Percentiles rank a stretch among this genome's conserved stretches.
phyloP scores from a whole-genome alignment of 2,797 vertebrate genomes.

The Cuniculus paca region DNA sequence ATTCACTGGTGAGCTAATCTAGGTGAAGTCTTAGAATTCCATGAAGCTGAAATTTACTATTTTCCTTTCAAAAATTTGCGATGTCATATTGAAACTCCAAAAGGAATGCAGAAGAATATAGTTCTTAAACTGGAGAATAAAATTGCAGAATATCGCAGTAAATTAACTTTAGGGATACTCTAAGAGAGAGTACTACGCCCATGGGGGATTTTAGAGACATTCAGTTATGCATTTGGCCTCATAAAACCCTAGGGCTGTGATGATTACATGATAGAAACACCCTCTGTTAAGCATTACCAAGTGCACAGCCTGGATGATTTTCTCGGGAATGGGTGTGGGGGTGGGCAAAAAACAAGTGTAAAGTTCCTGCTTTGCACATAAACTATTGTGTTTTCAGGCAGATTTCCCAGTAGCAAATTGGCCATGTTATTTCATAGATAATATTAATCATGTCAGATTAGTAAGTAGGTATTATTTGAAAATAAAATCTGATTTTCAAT shows the following conservation, averaged over 20 bases:
- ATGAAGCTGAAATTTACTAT: constrained; percentile 77
- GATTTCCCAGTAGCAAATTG: constrained; percentile 44
- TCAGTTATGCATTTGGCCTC: constrained; percentile 85
- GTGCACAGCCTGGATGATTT: constrained; percentile 73
- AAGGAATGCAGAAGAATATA: constrained; percentile 82
- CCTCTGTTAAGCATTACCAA: constrained; percentile 83
- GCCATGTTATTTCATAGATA: constrained; percentile 32
- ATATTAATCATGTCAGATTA: constrained; percentile 20
- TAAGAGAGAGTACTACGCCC: constrained; percentile 78
- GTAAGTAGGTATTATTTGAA: not conserved
- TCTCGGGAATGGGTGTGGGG: constrained; percentile 57
- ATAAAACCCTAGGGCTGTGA: constrained; percentile 82
- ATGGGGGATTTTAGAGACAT: constrained; percentile 83
- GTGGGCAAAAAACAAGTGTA: constrained; percentile 68
- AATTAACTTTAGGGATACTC: constrained; percentile 81
- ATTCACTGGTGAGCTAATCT: constrained; percentile 77
- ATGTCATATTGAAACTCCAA: constrained; percentile 82
- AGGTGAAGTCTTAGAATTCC: constrained; percentile 79
- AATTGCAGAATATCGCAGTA: constrained; percentile 78
- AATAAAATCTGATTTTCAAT: constrained; percentile 26
- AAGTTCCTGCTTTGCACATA: constrained; percentile 60
- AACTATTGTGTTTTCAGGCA: constrained; percentile 41
- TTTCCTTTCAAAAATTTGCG: constrained; percentile 78
- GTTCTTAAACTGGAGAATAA: constrained; percentile 79
- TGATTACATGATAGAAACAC: constrained; percentile 86